Percentiles rank a stretch among this genome's conserved stretches.
Conservation (phyloP, 2,888 invertebrate genomes). For the Dasypogon diadema region DNA sequence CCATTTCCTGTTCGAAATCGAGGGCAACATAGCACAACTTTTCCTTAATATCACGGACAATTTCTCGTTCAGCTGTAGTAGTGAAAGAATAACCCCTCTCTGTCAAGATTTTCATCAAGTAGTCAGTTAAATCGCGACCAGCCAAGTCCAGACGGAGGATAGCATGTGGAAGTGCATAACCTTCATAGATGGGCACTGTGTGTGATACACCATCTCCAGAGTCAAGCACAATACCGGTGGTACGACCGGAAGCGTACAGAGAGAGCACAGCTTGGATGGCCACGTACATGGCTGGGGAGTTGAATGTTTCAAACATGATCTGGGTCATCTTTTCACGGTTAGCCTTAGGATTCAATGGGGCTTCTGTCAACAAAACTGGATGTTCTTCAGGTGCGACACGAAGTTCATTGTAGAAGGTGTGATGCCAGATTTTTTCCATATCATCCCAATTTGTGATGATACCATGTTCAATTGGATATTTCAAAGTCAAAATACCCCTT, state of each 20-base stretch:
- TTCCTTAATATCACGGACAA: constrained; percentile 95
- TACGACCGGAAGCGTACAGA: constrained; percentile 95
- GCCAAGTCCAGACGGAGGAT: constrained; percentile 93
- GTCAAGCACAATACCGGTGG: constrained; percentile 96
- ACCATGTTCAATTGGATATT: constrained; percentile 97
- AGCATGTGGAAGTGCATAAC: constrained; percentile 77
- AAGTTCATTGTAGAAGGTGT: constrained; percentile 97
- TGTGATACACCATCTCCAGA: constrained; percentile 97
- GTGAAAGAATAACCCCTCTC: constrained; percentile 93
- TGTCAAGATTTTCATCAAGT: constrained; percentile 94
- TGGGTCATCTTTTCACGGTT: constrained; percentile 92
- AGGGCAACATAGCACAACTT: constrained; percentile 92
- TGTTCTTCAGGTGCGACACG: constrained; percentile 95
- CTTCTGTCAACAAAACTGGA: constrained; percentile 88
- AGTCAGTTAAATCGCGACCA: constrained; percentile 93
- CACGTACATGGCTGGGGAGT: constrained; percentile 90
- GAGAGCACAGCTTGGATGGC: constrained; percentile 93
- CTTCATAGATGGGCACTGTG: constrained; percentile 86
- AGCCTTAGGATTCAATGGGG: constrained; percentile 89
- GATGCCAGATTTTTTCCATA: constrained; percentile 99
- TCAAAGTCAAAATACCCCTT: constrained; percentile 94
- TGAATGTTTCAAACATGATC: constrained; percentile 91
- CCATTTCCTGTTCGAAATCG: constrained; percentile 96
- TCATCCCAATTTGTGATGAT: constrained; percentile 99
- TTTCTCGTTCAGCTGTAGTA: constrained; percentile 93